Conservation (phyloP, 2,888 invertebrate species). For the Pachydiplax longipennis region DNA sequence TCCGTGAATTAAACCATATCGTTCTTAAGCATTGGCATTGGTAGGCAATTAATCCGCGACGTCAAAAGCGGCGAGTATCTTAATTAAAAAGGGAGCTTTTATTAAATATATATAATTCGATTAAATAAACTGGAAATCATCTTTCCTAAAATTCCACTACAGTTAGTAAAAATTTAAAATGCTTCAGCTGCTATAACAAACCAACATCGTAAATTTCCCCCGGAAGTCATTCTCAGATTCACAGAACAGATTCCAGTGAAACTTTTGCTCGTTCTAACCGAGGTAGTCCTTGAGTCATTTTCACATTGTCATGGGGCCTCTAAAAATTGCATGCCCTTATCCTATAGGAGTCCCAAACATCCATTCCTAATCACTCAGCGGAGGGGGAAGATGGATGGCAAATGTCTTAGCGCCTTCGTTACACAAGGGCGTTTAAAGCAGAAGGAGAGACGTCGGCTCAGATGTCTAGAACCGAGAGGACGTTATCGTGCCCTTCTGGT, state of each 20-base stretch:
- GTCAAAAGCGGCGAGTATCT: background rate
- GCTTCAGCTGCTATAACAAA: background rate
- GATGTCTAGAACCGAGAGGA: background rate
- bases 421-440: background rate
- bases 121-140: background rate
- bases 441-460: background rate
- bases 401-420: background rate
- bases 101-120: background rate
- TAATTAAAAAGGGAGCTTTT: background rate
- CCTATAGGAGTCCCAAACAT: background rate
- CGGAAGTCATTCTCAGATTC: background rate
- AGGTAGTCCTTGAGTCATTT: background rate
- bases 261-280: background rate
- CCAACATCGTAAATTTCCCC: background rate
- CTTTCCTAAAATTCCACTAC: background rate
- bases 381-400: background rate
- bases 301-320: background rate
- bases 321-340: background rate
- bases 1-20: background rate
- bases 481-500: background rate
- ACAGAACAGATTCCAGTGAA: background rate
- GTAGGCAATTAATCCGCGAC: background rate
- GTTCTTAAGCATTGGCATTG: background rate
- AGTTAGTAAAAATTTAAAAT: background rate
- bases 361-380: background rate